phyloP scores from a whole-genome alignment of 2,888 invertebrate genomes.

The Andrena chrysosceles region DNA sequence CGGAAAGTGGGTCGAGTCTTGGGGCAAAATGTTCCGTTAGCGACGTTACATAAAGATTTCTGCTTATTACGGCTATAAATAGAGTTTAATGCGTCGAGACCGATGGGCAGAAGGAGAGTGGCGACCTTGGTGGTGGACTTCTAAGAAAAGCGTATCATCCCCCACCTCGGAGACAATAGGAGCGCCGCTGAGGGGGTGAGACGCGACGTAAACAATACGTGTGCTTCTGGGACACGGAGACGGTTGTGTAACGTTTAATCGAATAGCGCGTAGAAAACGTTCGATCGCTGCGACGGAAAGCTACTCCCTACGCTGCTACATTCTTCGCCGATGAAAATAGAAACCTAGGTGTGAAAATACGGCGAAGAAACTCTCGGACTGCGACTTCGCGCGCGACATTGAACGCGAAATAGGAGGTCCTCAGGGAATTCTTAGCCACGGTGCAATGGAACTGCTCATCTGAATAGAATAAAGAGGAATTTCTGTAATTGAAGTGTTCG shows the following conservation, averaged over 20 bases:
- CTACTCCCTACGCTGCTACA: neutral
- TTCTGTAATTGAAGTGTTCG: constrained; percentile 5
- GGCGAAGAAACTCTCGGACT: neutral
- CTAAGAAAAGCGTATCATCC: constrained; percentile 11
- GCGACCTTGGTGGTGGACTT: constrained; percentile 41
- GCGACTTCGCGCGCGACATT: neutral
- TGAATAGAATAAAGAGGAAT: constrained; percentile 2
- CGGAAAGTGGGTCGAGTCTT: constrained; percentile 26
- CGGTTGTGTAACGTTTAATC: constrained; percentile 9
- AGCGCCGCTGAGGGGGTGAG: neutral
- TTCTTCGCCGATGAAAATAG: constrained; percentile 4
- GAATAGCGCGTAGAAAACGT: neutral
- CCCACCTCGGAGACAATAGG: neutral
- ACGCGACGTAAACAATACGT: neutral
- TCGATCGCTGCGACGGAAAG: neutral
- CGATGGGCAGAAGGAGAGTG: constrained; percentile 28
- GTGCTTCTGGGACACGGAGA: neutral
- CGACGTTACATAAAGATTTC: constrained; percentile 54
- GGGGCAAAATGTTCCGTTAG: constrained; percentile 46
- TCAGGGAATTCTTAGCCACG: too few species aligned
- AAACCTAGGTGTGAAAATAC: neutral
- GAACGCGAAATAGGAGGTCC: neutral
- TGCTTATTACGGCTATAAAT: constrained; percentile 58
- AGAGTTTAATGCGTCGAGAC: constrained; percentile 39
- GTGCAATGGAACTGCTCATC: neutral